Percentiles rank a stretch among this genome's conserved stretches.
Conservation (phyloP, 2,113 vertebrate genomes). For the Vanacampus margaritifer region DNA sequence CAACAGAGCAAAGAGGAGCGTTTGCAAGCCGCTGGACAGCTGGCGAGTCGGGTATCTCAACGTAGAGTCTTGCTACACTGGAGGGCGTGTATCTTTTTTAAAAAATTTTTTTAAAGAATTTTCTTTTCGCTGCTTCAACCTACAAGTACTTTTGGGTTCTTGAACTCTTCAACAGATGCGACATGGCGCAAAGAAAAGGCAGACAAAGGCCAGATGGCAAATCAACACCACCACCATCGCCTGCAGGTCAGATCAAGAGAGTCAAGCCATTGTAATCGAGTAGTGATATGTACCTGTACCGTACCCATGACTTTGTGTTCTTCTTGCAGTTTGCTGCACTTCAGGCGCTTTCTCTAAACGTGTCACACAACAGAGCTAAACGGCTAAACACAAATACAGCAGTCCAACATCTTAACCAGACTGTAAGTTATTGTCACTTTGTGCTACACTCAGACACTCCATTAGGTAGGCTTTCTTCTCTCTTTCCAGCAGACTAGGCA, state of each 20-base stretch:
- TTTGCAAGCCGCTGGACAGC: slow-evolving; percentile 38
- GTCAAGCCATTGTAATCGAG: not conserved
- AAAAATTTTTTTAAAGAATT: no score
- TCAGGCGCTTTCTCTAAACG: slow-evolving; percentile 68
- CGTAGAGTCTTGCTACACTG: slow-evolving; percentile 69
- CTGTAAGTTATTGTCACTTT: slow-evolving; percentile 43
- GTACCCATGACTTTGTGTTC: slow-evolving; percentile 4
- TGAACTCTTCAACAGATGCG: slow-evolving; percentile 73
- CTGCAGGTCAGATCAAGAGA: slow-evolving; percentile 77
- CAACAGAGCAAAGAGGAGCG: slow-evolving; percentile 47
- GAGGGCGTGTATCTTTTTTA: slow-evolving; percentile 82
- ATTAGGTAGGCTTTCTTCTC: not conserved
- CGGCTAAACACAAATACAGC: slow-evolving; percentile 76
- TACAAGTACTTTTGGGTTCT: slow-evolving; percentile 39
- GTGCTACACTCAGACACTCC: not conserved
- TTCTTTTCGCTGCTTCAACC: not conserved
- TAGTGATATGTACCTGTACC: not conserved
- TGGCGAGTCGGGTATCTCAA: slow-evolving; percentile 60
- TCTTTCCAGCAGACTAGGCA: no score
- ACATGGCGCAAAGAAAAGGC: slow-evolving; percentile 60
- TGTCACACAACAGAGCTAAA: slow-evolving; percentile 47
- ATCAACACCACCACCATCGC: slow-evolving; percentile 52
- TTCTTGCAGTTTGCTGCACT: slow-evolving; percentile 71
- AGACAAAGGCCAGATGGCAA: slow-evolving; percentile 54
- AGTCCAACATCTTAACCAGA: slow-evolving; percentile 64